Evolutionary conservation across 2,888 invertebrate genomes (phyloP).

Genomic region (Punctoribates punctum): DNA sequence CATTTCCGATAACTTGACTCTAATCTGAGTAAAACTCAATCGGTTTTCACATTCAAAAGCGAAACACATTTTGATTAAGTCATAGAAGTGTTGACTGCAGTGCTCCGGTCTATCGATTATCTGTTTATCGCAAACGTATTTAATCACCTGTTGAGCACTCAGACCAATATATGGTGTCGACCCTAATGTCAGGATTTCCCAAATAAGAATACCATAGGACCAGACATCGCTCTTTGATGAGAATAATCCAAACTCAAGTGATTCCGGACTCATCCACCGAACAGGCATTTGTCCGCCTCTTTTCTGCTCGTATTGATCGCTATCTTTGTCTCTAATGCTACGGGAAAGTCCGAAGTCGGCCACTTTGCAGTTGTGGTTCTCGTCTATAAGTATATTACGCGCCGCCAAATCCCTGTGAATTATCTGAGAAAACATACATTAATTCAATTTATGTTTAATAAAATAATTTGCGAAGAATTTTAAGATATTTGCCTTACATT

Average conservation of each 20-base stretch:
- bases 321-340: constrained; percentile 71
- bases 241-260: constrained; percentile 70
- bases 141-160: constrained; percentile 76
- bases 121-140: constrained; percentile 71
- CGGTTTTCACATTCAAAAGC: constrained; percentile 68
- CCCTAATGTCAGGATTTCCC: constrained; percentile 82
- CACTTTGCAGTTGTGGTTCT: constrained; percentile 76
- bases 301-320: constrained; percentile 54
- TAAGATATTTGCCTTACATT: neutral
- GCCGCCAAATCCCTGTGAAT: constrained; percentile 88
- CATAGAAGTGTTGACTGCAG: constrained; percentile 68
- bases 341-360: constrained; percentile 92
- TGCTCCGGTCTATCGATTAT: constrained; percentile 73
- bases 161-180: constrained; percentile 81
- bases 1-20: constrained; percentile 49
- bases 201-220: constrained; percentile 79
- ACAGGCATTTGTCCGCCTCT: constrained; percentile 56
- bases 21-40: constrained; percentile 66
- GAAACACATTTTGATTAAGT: constrained; percentile 62
- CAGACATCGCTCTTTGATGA: constrained; percentile 79
- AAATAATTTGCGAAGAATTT: no score
- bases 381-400: constrained; percentile 77
- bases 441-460: no score
- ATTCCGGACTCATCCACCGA: constrained; percentile 83
- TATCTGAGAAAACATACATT: constrained; percentile 57